Conservation (phyloP, 2,113 vertebrate species). For the Rhombomys opimus region DNA sequence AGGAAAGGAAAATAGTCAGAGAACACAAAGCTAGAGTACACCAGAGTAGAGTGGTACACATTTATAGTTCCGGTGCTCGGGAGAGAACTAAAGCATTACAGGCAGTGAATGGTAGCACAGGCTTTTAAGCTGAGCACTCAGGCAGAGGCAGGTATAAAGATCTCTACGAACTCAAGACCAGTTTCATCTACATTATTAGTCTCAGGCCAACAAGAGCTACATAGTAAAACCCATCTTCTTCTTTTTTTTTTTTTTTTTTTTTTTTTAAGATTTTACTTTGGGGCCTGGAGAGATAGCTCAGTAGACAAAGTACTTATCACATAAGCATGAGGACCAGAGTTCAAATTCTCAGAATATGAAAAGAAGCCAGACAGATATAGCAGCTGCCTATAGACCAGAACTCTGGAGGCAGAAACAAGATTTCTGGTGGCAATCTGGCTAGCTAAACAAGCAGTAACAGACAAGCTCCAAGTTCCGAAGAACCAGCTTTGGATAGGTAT, state of each 20-base stretch:
- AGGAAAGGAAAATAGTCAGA: conserved; percentile 43
- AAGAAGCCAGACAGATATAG: too few relatives aligned
- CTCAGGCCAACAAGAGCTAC: neutral
- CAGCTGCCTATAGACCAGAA: neutral
- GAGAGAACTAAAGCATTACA: neutral
- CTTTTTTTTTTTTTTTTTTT: too few relatives aligned
- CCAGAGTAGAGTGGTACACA: neutral
- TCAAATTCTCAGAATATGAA: neutral
- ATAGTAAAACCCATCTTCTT: neutral
- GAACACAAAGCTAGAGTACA: neutral
- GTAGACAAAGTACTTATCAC: neutral
- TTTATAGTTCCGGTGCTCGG: neutral
- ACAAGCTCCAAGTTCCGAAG: neutral
- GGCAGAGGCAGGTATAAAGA: neutral
- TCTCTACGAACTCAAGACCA: neutral
- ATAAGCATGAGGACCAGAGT: neutral
- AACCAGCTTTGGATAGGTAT: neutral
- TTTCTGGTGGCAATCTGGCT: neutral
- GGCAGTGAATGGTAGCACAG: neutral
- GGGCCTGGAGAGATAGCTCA: neutral
- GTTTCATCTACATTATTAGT: neutral
- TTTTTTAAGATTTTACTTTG: neutral
- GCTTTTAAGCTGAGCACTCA: neutral
- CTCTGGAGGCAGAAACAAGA: neutral
- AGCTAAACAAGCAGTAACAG: neutral